Percentiles rank a stretch among this genome's conserved stretches.
These are phyloP conservation scores for Acinonyx jubatus DNA, from an alignment of 2,113 vertebrate species.

Conservation along the genomic window DNA sequence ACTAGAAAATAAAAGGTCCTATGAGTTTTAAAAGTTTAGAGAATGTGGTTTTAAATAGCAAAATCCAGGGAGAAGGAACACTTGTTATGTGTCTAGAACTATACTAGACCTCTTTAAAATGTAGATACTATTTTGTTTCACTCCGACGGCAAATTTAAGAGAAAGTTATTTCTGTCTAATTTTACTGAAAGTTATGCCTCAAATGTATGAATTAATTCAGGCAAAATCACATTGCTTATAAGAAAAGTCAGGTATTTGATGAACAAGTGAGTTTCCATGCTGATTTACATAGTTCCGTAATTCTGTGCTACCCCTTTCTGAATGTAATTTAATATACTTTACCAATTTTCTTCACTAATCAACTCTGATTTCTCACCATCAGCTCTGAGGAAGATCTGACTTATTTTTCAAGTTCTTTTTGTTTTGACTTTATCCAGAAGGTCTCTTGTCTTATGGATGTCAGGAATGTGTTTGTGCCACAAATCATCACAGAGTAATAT, in stretches of 20 bases:
- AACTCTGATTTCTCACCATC: slow-evolving; percentile 25
- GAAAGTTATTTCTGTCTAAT: not conserved
- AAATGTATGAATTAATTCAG: not conserved
- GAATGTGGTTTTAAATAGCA: not conserved
- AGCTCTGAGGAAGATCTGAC: not conserved
- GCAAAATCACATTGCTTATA: not conserved
- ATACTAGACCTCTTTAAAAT: not conserved
- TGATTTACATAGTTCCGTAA: not conserved
- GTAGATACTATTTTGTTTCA: not conserved
- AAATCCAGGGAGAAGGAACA: not conserved
- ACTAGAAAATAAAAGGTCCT: not conserved
- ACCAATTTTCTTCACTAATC: slow-evolving; percentile 9
- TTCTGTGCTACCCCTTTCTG: not conserved
- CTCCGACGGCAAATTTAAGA: not conserved
- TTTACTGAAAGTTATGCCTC: not conserved
- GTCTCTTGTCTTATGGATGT: not conserved
- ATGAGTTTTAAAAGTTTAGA: not conserved
- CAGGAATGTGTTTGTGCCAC: not conserved
- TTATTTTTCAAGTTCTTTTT: slow-evolving; percentile 25
- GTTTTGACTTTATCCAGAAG: not conserved
- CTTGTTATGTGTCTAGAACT: not conserved
- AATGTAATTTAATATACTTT: slow-evolving; percentile 34
- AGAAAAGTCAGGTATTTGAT: slow-evolving; percentile 31
- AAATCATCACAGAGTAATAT: not conserved
- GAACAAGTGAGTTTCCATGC: not conserved